Conservation (phyloP, 2,888 invertebrate species). For the Ichneumoninae sp. region DNA sequence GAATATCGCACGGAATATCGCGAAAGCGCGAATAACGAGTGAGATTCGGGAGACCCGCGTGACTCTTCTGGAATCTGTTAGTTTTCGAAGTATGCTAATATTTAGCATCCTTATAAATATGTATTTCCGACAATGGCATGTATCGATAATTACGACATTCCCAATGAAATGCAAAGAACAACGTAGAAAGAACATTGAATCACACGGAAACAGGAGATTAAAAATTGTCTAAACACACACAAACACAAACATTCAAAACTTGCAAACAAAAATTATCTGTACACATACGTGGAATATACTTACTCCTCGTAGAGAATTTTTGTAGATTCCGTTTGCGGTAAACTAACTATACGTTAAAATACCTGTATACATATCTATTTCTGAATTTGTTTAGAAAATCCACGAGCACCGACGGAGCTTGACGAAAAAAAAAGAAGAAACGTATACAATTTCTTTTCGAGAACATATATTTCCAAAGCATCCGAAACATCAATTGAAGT, state of each 20-base stretch:
- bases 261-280: not conserved
- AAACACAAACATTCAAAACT: not conserved
- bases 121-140: conserved; percentile 49
- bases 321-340: conserved; percentile 27
- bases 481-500: conserved; percentile 50
- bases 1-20: not conserved
- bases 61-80: conserved; percentile 23
- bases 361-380: conserved; percentile 61
- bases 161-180: conserved; percentile 60
- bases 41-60: too few relatives aligned
- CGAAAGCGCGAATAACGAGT: not conserved
- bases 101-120: conserved; percentile 63
- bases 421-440: conserved; percentile 6
- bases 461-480: conserved; percentile 55
- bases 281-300: conserved; percentile 19
- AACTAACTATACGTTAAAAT: conserved; percentile 30
- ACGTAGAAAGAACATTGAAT: conserved; percentile 44
- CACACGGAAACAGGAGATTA: conserved; percentile 30
- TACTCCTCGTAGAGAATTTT: conserved; percentile 31
- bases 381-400: conserved; percentile 6
- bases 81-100: conserved; percentile 65
- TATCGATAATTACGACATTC: conserved; percentile 62
- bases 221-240: conserved; percentile 45
- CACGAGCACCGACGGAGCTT: not conserved
- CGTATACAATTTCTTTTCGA: conserved; percentile 35